These are phyloP conservation scores for Sanderia malayensis DNA, from an alignment of 30 jellyfish, hydroid and myxozoan species.

Conservation along the genomic window DNA sequence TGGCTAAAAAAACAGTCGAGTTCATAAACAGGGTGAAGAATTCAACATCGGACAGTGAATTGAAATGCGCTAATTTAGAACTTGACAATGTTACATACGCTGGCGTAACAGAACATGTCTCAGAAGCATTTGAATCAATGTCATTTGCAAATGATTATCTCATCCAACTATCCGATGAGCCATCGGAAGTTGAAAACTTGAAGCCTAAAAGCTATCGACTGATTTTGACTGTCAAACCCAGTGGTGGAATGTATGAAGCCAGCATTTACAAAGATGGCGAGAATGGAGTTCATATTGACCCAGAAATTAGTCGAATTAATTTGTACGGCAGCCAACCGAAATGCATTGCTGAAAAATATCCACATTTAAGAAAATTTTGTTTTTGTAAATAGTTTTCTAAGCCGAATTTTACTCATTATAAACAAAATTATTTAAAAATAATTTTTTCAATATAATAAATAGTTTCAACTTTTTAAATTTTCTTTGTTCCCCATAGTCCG, in stretches of 20 bases:
- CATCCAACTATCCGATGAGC: neutral
- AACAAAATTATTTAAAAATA: no score
- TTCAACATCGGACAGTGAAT: neutral
- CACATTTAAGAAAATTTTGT: conserved; percentile 60
- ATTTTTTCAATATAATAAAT: no score
- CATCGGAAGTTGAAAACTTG: neutral
- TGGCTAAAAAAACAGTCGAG: conserved; percentile 49
- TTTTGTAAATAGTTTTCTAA: conserved; percentile 27
- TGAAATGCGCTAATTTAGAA: neutral
- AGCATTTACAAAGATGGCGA: conserved; percentile 12
- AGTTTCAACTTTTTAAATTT: no score
- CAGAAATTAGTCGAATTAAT: conserved; percentile 59
- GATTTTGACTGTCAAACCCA: conserved; percentile 45
- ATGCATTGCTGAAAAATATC: conserved; percentile 31
- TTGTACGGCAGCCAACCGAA: conserved; percentile 57
- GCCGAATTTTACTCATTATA: no score
- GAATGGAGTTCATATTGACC: conserved; percentile 9
- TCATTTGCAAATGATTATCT: neutral
- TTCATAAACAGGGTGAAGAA: conserved; percentile 24
- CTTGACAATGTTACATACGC: neutral
- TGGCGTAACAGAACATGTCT: conserved; percentile 1
- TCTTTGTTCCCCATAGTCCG: no score
- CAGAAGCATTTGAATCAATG: neutral
- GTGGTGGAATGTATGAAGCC: conserved; percentile 57
- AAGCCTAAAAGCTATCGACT: conserved; percentile 23